phyloP scores from a whole-genome alignment of 2,797 vertebrate genomes.

The Ptychadena robeensis region DNA sequence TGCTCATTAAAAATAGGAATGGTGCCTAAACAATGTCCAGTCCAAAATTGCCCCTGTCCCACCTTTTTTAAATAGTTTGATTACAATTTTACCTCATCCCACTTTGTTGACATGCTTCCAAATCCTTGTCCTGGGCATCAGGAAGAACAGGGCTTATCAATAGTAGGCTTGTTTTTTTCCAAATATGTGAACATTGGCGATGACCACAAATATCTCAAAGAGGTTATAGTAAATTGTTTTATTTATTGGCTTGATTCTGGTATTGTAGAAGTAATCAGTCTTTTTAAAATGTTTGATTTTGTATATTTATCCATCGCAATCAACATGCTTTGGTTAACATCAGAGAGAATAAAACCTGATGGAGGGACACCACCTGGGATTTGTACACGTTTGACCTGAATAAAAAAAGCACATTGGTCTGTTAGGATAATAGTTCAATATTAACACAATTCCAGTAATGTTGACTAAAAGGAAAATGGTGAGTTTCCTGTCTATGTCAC shows the following conservation, averaged over 20 bases:
- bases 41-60: neutral
- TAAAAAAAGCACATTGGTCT: neutral
- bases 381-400: neutral
- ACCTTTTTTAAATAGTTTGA: conserved; percentile 13
- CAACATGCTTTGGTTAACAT: neutral
- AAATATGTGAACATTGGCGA: neutral
- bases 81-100: neutral
- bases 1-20: neutral
- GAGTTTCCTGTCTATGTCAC: neutral
- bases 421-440: neutral
- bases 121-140: neutral
- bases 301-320: neutral
- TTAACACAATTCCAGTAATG: neutral
- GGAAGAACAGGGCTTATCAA: neutral
- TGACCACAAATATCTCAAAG: neutral
- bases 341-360: neutral
- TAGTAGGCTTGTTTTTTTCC: neutral
- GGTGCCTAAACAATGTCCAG: neutral
- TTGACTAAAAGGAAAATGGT: neutral
- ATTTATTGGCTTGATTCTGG: conserved; percentile 11
- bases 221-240: conserved; percentile 1
- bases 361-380: neutral
- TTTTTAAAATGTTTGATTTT: neutral
- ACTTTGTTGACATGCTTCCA: neutral
- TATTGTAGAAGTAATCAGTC: neutral